Conservation (phyloP, 1,140 invertebrate genomes). For the Latrodectus geometricus region DNA sequence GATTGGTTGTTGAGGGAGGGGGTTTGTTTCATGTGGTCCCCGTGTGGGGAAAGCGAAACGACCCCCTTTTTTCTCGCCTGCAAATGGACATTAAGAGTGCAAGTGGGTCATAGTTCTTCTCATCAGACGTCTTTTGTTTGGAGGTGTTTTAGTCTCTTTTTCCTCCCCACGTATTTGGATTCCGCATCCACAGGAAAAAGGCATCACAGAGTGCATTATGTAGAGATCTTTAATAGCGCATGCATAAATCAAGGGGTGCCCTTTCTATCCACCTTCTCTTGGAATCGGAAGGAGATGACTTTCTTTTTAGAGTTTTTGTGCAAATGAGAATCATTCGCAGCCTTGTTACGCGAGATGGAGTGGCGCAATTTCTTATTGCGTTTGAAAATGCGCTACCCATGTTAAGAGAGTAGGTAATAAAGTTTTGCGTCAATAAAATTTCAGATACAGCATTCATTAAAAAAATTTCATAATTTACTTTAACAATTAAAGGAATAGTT, state of each 20-base stretch:
- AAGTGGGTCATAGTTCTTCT: constrained; percentile 14
- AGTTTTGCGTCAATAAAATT: too few species aligned
- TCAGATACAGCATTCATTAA: too few species aligned
- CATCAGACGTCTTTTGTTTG: constrained; percentile 2
- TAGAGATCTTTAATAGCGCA: constrained; percentile 21
- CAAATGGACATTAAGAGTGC: constrained; percentile 41
- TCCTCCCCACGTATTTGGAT: neutral
- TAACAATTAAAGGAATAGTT: too few species aligned
- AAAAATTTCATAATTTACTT: too few species aligned
- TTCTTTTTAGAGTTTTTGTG: too few species aligned
- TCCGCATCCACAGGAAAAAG: neutral
- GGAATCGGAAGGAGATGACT: too few species aligned
- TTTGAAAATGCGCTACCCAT: too few species aligned
- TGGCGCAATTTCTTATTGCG: too few species aligned
- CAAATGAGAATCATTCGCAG: too few species aligned
- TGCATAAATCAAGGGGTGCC: constrained; percentile 14
- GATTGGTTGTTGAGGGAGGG: constrained; percentile 44
- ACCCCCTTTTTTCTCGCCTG: constrained; percentile 13
- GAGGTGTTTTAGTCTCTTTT: neutral
- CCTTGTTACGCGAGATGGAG: too few species aligned
- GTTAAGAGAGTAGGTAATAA: too few species aligned
- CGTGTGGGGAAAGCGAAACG: neutral
- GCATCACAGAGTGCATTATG: constrained; percentile 19
- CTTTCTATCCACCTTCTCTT: too few species aligned
- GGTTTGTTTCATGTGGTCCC: constrained; percentile 29